Evolutionary conservation across 2,113 vertebrate genomes (phyloP).

Genomic region (Procavia capensis): DNA sequence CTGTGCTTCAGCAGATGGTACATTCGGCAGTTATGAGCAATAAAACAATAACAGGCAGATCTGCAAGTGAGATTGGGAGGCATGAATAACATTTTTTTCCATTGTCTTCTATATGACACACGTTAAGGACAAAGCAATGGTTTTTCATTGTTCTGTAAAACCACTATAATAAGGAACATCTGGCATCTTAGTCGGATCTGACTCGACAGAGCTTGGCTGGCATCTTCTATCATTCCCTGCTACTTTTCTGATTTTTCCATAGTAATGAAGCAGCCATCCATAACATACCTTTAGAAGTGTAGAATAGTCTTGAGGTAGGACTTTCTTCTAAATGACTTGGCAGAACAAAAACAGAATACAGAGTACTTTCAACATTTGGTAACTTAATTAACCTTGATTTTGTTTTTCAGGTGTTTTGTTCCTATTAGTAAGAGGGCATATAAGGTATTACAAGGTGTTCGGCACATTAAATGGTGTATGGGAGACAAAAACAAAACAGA

Average conservation of each 20-base stretch:
- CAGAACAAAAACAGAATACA: not conserved
- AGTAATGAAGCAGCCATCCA: not conserved
- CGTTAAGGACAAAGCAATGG: not conserved
- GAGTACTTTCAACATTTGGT: not conserved
- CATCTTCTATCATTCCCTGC: not conserved
- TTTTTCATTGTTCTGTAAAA: not conserved
- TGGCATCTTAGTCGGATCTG: not conserved
- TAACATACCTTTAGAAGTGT: not conserved
- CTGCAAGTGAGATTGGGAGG: not conserved
- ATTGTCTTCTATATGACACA: not conserved
- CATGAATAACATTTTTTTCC: not conserved
- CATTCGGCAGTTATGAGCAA: not conserved
- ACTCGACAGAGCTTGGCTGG: too few relatives aligned
- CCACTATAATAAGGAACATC: not conserved
- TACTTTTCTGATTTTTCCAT: not conserved
- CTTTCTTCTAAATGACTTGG: conserved; percentile 18
- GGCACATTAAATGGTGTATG: not conserved
- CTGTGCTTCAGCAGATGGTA: not conserved
- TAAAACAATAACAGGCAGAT: not conserved
- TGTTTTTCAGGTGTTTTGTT: conserved; percentile 30
- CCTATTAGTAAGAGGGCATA: not conserved
- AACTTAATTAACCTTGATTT: conserved; percentile 16
- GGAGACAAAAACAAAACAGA: conserved; percentile 43
- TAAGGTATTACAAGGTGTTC: not conserved
- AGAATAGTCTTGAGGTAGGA: conserved; percentile 1